These are phyloP conservation scores for Magallana nippona DNA, from an alignment of 2,888 invertebrate genomes.

Conservation along the genomic window DNA sequence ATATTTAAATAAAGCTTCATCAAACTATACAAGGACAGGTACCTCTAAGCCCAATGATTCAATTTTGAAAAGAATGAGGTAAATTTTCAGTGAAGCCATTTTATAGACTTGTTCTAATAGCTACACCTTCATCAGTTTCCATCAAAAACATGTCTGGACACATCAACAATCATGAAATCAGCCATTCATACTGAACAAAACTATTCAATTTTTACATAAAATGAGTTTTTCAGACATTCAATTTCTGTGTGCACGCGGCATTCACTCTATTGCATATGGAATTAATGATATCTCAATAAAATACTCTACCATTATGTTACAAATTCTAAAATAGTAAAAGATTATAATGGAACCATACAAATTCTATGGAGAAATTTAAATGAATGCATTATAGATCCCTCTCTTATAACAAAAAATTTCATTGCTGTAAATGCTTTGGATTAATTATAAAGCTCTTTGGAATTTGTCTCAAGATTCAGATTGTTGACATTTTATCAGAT, in stretches of 20 bases:
- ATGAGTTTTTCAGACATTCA: background rate
- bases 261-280: background rate
- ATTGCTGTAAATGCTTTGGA: too few species aligned
- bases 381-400: background rate
- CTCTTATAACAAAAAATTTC: too few species aligned
- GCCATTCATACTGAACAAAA: background rate
- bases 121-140: background rate
- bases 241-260: background rate
- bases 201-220: constrained; percentile 21
- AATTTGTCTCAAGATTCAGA: too few species aligned
- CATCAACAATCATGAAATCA: background rate
- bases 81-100: background rate
- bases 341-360: background rate
- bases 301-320: background rate
- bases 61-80: background rate
- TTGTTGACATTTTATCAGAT: too few species aligned
- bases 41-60: background rate
- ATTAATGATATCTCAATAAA: constrained; percentile 2
- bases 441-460: too few species aligned
- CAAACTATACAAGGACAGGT: background rate
- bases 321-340: too few species aligned
- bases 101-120: background rate
- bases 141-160: background rate
- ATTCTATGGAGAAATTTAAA: background rate
- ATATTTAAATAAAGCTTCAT: constrained; percentile 7